Evolutionary conservation across 1,140 invertebrate species (phyloP).

Genomic region (Copidosoma floridanum): DNA sequence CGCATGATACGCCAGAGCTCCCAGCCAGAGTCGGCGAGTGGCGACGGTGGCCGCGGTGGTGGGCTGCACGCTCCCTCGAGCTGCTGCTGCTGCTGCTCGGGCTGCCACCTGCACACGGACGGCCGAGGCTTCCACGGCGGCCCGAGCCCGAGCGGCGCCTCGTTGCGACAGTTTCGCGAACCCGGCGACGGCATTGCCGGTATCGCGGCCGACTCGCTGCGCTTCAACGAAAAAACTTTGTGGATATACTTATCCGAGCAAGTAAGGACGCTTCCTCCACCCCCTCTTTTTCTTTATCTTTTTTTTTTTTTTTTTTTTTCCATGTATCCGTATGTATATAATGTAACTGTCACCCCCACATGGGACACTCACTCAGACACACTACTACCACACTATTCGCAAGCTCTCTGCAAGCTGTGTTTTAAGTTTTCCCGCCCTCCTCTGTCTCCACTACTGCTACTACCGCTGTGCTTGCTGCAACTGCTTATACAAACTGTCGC

Average conservation of each 20-base stretch:
- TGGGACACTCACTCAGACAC: no score
- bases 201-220: constrained; percentile 93
- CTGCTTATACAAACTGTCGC: no score
- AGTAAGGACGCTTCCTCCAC: neutral
- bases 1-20: constrained; percentile 87
- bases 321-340: no score
- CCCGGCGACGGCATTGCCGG: constrained; percentile 86
- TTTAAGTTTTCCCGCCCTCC: no score
- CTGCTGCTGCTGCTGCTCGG: constrained; percentile 60
- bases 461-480: no score
- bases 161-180: constrained; percentile 78
- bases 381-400: no score
- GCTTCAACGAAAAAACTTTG: no score
- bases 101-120: constrained; percentile 65
- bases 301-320: neutral
- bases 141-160: constrained; percentile 66
- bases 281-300: neutral
- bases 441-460: no score
- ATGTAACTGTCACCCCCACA: no score
- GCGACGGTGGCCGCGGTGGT: constrained; percentile 55
- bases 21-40: constrained; percentile 77
- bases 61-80: constrained; percentile 57
- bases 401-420: no score
- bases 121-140: constrained; percentile 56
- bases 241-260: no score